Evolutionary conservation across 2,888 invertebrate genomes (phyloP).

Genomic region (Pseudoips prasinana): DNA sequence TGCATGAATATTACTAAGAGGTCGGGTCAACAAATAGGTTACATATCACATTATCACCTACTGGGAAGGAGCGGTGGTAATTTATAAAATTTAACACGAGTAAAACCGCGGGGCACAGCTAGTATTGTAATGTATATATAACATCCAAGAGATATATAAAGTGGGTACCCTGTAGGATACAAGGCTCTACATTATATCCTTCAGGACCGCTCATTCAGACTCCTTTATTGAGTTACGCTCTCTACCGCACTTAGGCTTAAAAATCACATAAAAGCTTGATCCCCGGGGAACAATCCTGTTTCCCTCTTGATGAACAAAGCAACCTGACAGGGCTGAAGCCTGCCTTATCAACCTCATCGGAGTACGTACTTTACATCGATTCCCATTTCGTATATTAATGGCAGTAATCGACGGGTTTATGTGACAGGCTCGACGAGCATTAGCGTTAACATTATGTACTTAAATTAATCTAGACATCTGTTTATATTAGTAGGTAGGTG

Average conservation of each 20-base stretch:
- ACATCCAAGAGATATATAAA: too few relatives aligned
- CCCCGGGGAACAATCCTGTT: conserved; percentile 45
- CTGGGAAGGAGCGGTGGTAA: too few relatives aligned
- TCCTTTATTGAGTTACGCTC: conserved; percentile 29
- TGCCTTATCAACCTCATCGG: conserved; percentile 49
- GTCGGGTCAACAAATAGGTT: too few relatives aligned
- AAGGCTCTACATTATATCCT: conserved; percentile 2
- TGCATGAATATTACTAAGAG: too few relatives aligned
- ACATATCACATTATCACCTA: too few relatives aligned
- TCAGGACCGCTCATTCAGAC: conserved; percentile 9
- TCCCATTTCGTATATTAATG: conserved; percentile 26
- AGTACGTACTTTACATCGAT: conserved; percentile 28
- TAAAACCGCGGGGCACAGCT: too few relatives aligned
- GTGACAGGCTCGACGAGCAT: neutral
- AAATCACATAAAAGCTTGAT: conserved; percentile 56
- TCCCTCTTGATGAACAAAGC: conserved; percentile 42
- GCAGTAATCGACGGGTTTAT: conserved; percentile 18
- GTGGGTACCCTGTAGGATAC: too few relatives aligned
- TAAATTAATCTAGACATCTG: too few relatives aligned
- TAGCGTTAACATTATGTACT: too few relatives aligned
- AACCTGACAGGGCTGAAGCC: conserved; percentile 30
- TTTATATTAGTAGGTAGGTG: too few relatives aligned
- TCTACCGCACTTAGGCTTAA: conserved; percentile 44
- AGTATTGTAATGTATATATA: too few relatives aligned
- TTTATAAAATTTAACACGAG: too few relatives aligned